Base-by-base conservation (phyloP, 2,888 invertebrate genomes). In the Ryuthela nishihirai region DNA sequence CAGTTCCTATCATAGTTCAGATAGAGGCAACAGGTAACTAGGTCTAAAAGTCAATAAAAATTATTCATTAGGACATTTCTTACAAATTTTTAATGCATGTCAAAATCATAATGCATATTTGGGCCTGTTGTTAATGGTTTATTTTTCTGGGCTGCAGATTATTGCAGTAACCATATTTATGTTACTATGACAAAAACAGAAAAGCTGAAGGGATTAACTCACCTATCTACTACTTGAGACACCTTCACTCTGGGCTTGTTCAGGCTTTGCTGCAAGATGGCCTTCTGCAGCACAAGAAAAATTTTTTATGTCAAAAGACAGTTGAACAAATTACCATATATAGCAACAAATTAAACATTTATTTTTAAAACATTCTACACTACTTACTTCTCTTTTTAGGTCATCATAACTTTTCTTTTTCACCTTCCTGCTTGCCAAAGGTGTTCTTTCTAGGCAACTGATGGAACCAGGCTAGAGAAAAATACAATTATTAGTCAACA, bases 191-290 rank as follows among this genome's bases (percentile, higher is more conserved):
- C 17, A 23, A 32, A 40, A 4, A 38, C 3, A 32, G 12, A 24
- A 45, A 43, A 29, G 3, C n/a, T n/a, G n/a, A n/a, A n/a, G n/a
- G n/a, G n/a, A n/a, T 23, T 3, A 44, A 64, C 69, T 72, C 67
- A 77, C 78, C 74, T 88, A 77, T 97, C 95, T 70, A 93, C 83
- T 65, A 93, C 94, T 78, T 90, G 90, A 52, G 94, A 92, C 59
- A 90, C 87, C 80, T 97, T 97, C 77, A 93, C 85, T 73, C 95
- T 81, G 65, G 94, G 93, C 70, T 88, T 85, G 70, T 84, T 85
- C 71, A 92, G 76, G 74, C 85, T 85, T 72, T 83, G 83, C 72
- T 82, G 82, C 68, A 89, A 77, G 72, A 87, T 82, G 70, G 70
- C 69, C 49, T 75, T 71, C 74, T 77, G 69, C n/a, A 70, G 70